Conservation (phyloP, 1,140 invertebrate species). For the Papilio dardanus region DNA sequence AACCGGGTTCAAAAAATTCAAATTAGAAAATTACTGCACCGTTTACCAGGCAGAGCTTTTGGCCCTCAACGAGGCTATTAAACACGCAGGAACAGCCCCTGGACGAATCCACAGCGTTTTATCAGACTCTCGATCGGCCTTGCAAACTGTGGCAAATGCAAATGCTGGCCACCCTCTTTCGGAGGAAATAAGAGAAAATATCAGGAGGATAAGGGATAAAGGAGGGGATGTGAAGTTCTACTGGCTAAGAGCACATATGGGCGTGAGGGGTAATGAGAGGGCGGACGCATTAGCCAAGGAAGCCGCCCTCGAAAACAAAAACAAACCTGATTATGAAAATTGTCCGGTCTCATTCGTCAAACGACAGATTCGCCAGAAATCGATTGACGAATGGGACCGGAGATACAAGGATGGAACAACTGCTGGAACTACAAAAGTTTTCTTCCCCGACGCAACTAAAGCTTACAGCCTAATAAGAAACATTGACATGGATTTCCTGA, state of each 20-base stretch:
- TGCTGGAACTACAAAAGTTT: not conserved
- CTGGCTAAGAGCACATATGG: constrained; percentile 36
- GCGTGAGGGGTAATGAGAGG: constrained; percentile 39
- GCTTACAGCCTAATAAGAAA: constrained; percentile 6
- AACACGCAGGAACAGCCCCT: not conserved
- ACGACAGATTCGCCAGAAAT: not conserved
- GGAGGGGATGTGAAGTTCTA: not conserved
- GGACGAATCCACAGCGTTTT: constrained; percentile 25
- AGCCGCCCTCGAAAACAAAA: constrained; percentile 29
- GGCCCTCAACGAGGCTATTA: constrained; percentile 33
- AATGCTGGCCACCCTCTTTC: constrained; percentile 38
- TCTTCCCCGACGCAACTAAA: constrained; percentile 4
- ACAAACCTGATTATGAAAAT: constrained; percentile 30
- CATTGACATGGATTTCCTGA: not conserved
- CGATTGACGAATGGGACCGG: constrained; percentile 35
- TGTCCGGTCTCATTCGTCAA: constrained; percentile 39
- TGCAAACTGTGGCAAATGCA: constrained; percentile 34
- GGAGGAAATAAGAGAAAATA: not conserved
- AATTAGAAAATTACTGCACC: constrained; percentile 37
- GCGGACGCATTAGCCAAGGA: constrained; percentile 40
- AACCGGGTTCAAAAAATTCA: constrained; percentile 32
- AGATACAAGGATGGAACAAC: constrained; percentile 29
- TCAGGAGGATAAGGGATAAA: not conserved
- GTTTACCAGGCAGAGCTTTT: constrained; percentile 45
- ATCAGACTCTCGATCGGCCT: constrained; percentile 45